These are phyloP conservation scores for Cryptophagus acutangulus DNA, from an alignment of 2,888 invertebrate species.

Conservation along the genomic window DNA sequence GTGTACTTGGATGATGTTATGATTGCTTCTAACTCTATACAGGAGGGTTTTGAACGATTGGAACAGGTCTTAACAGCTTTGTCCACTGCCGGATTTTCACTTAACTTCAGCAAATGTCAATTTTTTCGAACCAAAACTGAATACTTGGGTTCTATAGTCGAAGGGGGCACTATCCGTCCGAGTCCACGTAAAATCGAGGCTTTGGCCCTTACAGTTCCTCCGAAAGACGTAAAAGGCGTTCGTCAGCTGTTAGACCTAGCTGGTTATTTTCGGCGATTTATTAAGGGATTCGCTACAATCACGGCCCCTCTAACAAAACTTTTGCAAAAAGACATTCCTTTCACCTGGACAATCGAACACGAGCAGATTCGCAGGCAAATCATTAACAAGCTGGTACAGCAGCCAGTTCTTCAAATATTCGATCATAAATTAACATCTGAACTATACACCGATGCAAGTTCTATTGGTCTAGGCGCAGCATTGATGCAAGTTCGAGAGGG, in stretches of 20 bases:
- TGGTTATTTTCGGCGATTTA: constrained; percentile 17
- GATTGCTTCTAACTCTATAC: constrained; percentile 14
- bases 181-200: constrained; percentile 12
- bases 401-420: too few relatives aligned
- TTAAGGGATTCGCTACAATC: constrained; percentile 12
- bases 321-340: constrained; percentile 18
- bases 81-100: constrained; percentile 14
- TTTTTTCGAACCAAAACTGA: constrained; percentile 11
- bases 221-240: constrained; percentile 11
- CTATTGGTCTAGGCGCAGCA: constrained; percentile 24
- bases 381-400: too few relatives aligned
- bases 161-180: constrained; percentile 8
- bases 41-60: constrained; percentile 17
- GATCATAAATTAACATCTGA: constrained; percentile 11
- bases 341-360: too few relatives aligned
- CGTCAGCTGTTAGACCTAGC: constrained; percentile 8
- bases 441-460: constrained; percentile 26
- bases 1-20: constrained; percentile 21
- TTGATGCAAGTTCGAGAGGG: constrained; percentile 20
- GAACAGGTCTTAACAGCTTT: constrained; percentile 16
- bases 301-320: constrained; percentile 17
- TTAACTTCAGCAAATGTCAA: constrained; percentile 17
- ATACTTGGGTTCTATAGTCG: constrained; percentile 14
- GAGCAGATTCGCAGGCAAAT: too few relatives aligned
- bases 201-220: constrained; percentile 13